Evolutionary conservation across 2,888 invertebrate species (phyloP), one percentile per base, ranked within the genome.

Genomic region (Harpagoxenus sublaevis): DNA sequence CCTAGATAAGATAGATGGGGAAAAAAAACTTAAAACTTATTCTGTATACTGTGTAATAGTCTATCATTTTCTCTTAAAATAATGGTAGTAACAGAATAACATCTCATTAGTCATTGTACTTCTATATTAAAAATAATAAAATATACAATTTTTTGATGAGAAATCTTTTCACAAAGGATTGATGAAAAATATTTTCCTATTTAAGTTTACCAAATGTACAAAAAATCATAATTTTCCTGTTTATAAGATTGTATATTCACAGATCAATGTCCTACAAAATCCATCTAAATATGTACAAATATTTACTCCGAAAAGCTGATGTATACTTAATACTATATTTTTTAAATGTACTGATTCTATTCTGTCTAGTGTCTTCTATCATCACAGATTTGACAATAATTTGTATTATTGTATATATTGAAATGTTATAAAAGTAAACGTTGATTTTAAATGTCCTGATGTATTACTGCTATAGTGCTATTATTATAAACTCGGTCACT

Each of bases 1-100:
- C 95, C 96, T 96, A 85, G 15, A 84, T 65, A 0, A 62, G 12
- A 60, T 12, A 15, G 15, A 66, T 0, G 8, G 51, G 2, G 15
- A 15, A 66, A 66, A 1, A 63, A 23, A 23, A 23, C 23, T 23
- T 23, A 23, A 23, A 39, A 9, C 53, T 53, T 53, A n/a, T n/a
- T 53, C n/a, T 9, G 53, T n/a, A 8, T 45, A 39, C 31, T 35
- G 1, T 62, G 3, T 23, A 23, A 57, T 12, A 6, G 10, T 57
- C 31, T 39, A n/a, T 53, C 15, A 15, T n/a, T 42, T 45, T 45
- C 15, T 66, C 15, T 66, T 28, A 66, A 66, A 55, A 15, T 23
- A 39, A 57, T 28, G 1, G 3, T 31, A 53, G n/a, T 12, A 0
- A 23, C 23, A 23, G 23, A 23, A 12, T 2, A 70, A n/a, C 31